phyloP scores from a whole-genome alignment of 1,140 invertebrate genomes.

The Brachionus angularis region DNA sequence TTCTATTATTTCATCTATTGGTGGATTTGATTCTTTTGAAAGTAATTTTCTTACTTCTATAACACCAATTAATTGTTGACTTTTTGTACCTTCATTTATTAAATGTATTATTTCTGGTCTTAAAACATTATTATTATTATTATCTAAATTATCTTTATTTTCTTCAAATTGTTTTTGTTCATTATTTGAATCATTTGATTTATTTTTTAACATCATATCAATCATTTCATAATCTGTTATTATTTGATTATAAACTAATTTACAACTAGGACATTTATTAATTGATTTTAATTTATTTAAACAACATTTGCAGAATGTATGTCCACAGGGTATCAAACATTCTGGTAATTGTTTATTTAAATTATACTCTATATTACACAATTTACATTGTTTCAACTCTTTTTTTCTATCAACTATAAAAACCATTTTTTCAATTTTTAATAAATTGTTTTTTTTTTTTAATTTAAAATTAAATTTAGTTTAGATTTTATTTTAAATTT shows the following conservation, averaged over 20 bases:
- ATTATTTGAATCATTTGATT: neutral
- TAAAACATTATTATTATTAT: neutral
- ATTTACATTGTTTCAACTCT: neutral
- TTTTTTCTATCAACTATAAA: constrained; percentile 26
- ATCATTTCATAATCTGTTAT: constrained; percentile 38
- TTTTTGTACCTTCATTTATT: constrained; percentile 33
- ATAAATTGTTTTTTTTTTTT: neutral
- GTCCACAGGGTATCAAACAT: constrained; percentile 39
- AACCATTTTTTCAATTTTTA: constrained; percentile 15
- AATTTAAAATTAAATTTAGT: neutral
- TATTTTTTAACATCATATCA: neutral
- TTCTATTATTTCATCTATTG: constrained; percentile 49
- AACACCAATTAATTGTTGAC: constrained; percentile 45
- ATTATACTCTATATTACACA: constrained; percentile 20
- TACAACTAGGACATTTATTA: neutral
- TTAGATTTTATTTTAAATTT: neutral
- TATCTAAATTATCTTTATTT: neutral
- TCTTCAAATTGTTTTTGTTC: neutral
- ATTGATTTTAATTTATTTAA: neutral
- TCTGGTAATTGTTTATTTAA: neutral
- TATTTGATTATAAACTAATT: constrained; percentile 1
- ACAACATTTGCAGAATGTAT: constrained; percentile 28
- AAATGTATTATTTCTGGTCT: constrained; percentile 37
- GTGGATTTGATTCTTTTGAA: constrained; percentile 46
- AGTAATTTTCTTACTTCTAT: constrained; percentile 45